These are phyloP conservation scores for Gymnocephalus cernua DNA, from an alignment of 2,113 vertebrate species.

Conservation along the genomic window DNA sequence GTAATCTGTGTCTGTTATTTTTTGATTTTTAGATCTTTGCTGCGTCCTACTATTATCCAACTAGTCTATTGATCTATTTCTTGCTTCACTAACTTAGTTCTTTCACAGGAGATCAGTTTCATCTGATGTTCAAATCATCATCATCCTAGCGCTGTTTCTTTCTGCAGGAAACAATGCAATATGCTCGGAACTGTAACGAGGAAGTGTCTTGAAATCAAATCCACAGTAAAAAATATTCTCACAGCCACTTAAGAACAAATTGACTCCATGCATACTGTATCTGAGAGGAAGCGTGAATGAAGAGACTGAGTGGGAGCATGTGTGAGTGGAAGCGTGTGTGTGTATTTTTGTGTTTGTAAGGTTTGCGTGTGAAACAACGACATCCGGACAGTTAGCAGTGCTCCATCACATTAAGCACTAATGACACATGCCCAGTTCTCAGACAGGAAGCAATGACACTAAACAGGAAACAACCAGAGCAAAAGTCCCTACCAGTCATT, in stretches of 20 bases:
- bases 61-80: background rate
- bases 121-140: background rate
- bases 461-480: slow-evolving; percentile 48
- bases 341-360: background rate
- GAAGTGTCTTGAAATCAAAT: slow-evolving; percentile 14
- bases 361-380: slow-evolving; percentile 12
- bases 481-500: slow-evolving; percentile 70
- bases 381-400: slow-evolving; percentile 27
- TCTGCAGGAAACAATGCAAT: background rate
- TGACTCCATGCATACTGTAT: background rate
- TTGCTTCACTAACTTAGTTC: background rate
- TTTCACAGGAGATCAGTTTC: slow-evolving; percentile 3
- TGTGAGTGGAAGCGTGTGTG: background rate
- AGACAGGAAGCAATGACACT: slow-evolving; percentile 69
- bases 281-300: slow-evolving; percentile 41
- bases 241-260: background rate
- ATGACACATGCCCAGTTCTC: slow-evolving; percentile 33
- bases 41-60: background rate
- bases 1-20: background rate
- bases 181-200: background rate
- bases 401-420: slow-evolving; percentile 8
- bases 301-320: slow-evolving; percentile 4
- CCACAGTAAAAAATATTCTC: slow-evolving; percentile 8
- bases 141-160: background rate
- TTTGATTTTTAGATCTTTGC: background rate